Percentiles rank a stretch among this genome's conserved stretches.
phyloP scores from a whole-genome alignment of 1,140 invertebrate species.

The Drosophila chauvacae region DNA sequence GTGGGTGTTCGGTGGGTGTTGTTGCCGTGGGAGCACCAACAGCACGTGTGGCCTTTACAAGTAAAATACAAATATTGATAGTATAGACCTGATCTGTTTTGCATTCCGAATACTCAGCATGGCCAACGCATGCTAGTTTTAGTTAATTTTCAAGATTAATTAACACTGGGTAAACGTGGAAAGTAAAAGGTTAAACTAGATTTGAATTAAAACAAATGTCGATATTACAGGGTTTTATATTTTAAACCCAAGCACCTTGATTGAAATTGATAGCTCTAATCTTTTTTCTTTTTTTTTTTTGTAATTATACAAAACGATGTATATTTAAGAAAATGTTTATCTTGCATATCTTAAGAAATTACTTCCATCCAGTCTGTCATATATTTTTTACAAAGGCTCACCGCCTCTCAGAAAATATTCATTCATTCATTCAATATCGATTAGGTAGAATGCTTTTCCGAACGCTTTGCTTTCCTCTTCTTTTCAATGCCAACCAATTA shows the following conservation, averaged over 20 bases:
- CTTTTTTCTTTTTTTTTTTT: no score
- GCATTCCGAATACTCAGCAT: not conserved
- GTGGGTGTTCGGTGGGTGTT: not conserved
- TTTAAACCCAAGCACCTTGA: not conserved
- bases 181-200: not conserved
- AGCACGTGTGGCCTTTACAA: constrained; percentile 26
- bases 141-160: constrained; percentile 5
- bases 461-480: not conserved
- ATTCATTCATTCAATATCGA: not conserved
- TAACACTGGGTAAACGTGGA: not conserved
- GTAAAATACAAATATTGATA: constrained; percentile 11
- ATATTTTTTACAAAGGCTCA: not conserved
- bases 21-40: constrained; percentile 4
- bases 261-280: no score
- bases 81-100: constrained; percentile 11
- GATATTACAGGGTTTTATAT: not conserved
- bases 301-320: no score
- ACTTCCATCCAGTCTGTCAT: not conserved
- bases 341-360: not conserved
- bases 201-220: not conserved
- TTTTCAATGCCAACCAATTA: constrained; percentile 8
- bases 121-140: not conserved
- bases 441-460: not conserved
- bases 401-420: not conserved
- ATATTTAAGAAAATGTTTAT: no score